phyloP scores from a whole-genome alignment of 2,888 invertebrate genomes.

The Rhynchonema sp. region DNA sequence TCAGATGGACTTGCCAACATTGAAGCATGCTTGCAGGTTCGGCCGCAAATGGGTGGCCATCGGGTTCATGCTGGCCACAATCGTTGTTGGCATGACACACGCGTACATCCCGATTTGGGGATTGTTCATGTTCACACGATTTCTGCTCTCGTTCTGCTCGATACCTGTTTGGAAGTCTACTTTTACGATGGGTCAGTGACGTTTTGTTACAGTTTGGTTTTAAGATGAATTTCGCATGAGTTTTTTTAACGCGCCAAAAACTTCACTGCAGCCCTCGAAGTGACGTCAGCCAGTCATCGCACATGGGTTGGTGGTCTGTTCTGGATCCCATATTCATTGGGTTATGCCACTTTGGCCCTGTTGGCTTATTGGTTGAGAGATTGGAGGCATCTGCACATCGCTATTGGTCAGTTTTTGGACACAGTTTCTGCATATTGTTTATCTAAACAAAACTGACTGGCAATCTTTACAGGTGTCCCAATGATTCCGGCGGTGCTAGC shows the following conservation, averaged over 20 bases:
- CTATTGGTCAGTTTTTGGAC: no score
- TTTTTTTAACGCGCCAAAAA: no score
- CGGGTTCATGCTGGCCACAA: background rate
- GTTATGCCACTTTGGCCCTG: background rate
- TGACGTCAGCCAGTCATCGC: background rate
- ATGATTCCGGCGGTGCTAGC: background rate
- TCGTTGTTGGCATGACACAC: background rate
- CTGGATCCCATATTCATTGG: background rate
- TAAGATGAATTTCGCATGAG: background rate
- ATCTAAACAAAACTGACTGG: no score
- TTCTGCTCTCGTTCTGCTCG: background rate
- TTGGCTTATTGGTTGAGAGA: background rate
- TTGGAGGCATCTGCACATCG: background rate
- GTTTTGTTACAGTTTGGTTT: background rate
- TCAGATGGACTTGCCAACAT: background rate
- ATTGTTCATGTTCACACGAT: background rate
- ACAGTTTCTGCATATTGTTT: no score
- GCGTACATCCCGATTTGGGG: background rate
- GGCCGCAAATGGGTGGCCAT: background rate
- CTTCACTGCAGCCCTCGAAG: background rate
- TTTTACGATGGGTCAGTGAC: background rate
- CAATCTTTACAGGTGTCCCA: no score
- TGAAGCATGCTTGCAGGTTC: background rate
- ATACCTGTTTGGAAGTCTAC: background rate
- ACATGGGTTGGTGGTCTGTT: background rate